A percentile compares a stretch with the other conserved stretches of the same genome.
Conservation (phyloP, 2,113 vertebrate genomes). For the Tupaia chinensis region DNA sequence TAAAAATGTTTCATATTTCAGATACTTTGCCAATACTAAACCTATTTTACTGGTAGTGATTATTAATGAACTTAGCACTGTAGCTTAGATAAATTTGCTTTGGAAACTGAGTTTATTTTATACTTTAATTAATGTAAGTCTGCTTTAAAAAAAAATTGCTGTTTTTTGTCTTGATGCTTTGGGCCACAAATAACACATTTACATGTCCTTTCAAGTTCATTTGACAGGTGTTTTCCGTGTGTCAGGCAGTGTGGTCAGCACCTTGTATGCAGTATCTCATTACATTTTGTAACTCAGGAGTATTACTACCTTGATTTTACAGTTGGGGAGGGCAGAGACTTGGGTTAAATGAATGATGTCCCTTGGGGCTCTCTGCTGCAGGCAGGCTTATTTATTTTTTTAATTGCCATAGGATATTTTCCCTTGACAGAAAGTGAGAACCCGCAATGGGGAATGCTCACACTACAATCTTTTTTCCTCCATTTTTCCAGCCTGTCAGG, state of each 20-base stretch:
- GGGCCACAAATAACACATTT: neutral
- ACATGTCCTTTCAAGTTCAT: neutral
- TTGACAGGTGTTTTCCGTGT: neutral
- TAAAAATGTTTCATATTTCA: neutral
- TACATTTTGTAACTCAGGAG: neutral
- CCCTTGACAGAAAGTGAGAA: too few species aligned
- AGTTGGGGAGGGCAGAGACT: neutral
- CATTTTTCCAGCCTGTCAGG: too few species aligned
- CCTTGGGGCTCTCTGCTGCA: neutral
- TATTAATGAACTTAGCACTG: neutral
- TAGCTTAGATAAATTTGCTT: slow-evolving; percentile 12
- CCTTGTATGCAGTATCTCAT: neutral
- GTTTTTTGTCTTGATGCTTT: neutral
- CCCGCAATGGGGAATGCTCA: too few species aligned
- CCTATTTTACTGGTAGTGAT: neutral
- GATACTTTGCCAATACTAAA: neutral
- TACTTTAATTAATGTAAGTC: neutral
- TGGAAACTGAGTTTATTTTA: neutral
- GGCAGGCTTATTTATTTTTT: too few species aligned
- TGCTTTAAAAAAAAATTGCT: neutral
- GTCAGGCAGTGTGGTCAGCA: neutral
- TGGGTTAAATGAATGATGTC: neutral
- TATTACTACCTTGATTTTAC: neutral
- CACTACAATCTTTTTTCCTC: too few species aligned
- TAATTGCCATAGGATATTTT: too few species aligned